Percentiles rank a stretch among this genome's conserved stretches.
Conservation (phyloP, 2,888 invertebrate genomes). For the Drosophila nr. perissopoda region DNA sequence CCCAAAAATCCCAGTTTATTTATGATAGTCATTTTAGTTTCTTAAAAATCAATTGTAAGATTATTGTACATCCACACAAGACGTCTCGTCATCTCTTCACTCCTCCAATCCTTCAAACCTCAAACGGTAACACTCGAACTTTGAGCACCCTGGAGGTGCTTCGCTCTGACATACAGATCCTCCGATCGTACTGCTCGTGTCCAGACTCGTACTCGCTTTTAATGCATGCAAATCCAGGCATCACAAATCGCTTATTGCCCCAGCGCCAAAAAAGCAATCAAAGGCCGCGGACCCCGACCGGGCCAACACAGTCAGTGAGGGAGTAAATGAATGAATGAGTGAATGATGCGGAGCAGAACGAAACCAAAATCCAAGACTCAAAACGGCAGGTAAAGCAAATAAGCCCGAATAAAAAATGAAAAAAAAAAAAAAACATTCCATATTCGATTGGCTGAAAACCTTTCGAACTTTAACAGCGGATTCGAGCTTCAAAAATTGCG, state of each 20-base stretch:
- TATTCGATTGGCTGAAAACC: conserved; percentile 64
- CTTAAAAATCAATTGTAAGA: background rate
- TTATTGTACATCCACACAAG: background rate
- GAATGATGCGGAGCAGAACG: conserved; percentile 63
- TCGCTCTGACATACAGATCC: conserved; percentile 3
- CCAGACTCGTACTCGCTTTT: conserved; percentile 17
- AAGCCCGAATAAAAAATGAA: conserved; percentile 13
- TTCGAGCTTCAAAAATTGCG: conserved; percentile 65
- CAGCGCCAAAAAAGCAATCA: conserved; percentile 63
- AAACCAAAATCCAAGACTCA: conserved; percentile 24
- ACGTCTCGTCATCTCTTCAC: background rate
- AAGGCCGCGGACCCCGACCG: conserved; percentile 59
- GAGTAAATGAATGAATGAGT: conserved; percentile 39
- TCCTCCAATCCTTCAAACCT: background rate
- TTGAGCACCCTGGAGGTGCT: background rate
- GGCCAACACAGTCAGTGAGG: conserved; percentile 34
- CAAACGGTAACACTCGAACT: conserved; percentile 3
- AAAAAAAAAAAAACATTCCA: conserved; percentile 35
- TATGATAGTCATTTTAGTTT: background rate
- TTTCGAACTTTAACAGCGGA: conserved; percentile 64
- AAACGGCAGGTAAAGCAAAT: conserved; percentile 53
- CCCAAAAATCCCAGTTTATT: background rate
- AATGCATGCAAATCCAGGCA: conserved; percentile 58
- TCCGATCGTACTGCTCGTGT: background rate
- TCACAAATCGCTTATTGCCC: conserved; percentile 56